Evolutionary conservation across 1,140 invertebrate species (phyloP), one percentile per base, ranked within the genome.

Genomic region (Pinna nobilis): DNA sequence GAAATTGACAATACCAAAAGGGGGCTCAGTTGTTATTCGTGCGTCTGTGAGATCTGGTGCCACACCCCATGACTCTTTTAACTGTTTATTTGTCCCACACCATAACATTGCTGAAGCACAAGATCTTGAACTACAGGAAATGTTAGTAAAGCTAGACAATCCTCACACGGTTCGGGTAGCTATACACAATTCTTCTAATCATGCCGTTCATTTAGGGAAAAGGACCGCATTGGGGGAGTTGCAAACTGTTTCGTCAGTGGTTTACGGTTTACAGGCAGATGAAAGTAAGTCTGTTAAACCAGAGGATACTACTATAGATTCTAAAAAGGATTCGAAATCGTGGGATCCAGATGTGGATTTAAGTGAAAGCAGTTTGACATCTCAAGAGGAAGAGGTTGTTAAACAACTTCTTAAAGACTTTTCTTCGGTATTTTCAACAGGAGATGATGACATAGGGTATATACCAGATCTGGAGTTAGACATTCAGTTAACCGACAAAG

Each of bases 401-500:
- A 13, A 41, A 15, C 15, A 55, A 25, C 25, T 39, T 13, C 33
- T 53, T 28, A 3, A 23, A 9, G 39, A 47, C 39, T 20, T 60
- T 1, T 60, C 1, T 30, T 28, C 50, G 1, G 50, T 32, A 23
- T 65, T 72, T 28, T 50, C 60, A 13, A 55, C 6, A 39, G 35
- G 23, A 18, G 53, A 64, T n/a, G 39, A 64, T 30, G 60, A 72
- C 15, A 49, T 57, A 4, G 23, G 47, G 30, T 37, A 18, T 32
- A 7, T 33, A 23, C 47, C 30, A n/a, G 25, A 63, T 30, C 49
- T 70, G 39, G n/a, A 78, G 44, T n/a, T 77, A 30, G 13, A 72
- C 28, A 78, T 80, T 57, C 4, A 60, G 1, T 35, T 80, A 1
- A 50, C 5, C 1, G 76, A 80, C 51, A 44, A 60, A 9, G 35